Evolutionary conservation across 2,797 vertebrate species (phyloP), one percentile per base, ranked within the genome.

Genomic region (Dermochelys coriacea): DNA sequence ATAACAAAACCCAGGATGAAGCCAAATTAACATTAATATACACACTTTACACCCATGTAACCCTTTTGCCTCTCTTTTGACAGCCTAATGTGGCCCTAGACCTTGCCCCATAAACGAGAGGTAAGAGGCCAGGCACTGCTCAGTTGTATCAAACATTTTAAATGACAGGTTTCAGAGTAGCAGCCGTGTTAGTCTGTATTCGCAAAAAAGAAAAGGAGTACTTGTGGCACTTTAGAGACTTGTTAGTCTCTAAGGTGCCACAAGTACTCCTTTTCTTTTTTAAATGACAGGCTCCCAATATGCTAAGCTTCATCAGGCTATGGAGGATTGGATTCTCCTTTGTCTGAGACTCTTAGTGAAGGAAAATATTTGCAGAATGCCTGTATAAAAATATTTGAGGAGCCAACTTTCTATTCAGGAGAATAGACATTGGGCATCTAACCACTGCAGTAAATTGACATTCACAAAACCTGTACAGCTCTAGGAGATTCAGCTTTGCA

Each of bases 361-460:
- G 81, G 75, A 31, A 95, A 93, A 81, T n/a, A 89, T 91, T 89
- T 64, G 90, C 90, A 86, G 83, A 59, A 92, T 95, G 96, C 90
- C 45, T 61, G 16, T 84, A 91, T 95, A 96, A 93, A 96, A 96
- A 94, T 96, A 93, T 52, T 82, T 95, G 34, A 94, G 83, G 81
- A 95, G 80, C 82, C 57, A 87, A 64, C 84, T 96, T 95, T 80
- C 90, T 93, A 87, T 77, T n/a, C n/a, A 87, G 86, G 83, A 90
- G 80, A 93, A 86, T 54, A 91, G 90, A 94, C 68, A 91, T 59
- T 82, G 91, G 79, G 50, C 0, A 0, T 95, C 93, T 95, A 94
- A 96, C 97, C 96, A 92, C 88, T 74, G 77, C 34, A 82, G 89
- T 92, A 96, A 97, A 96, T 94, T 91, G 89, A 94, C 95, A 95